Evolutionary conservation across 2,888 invertebrate species (phyloP).

Genomic region (Scaptomyza flava): DNA sequence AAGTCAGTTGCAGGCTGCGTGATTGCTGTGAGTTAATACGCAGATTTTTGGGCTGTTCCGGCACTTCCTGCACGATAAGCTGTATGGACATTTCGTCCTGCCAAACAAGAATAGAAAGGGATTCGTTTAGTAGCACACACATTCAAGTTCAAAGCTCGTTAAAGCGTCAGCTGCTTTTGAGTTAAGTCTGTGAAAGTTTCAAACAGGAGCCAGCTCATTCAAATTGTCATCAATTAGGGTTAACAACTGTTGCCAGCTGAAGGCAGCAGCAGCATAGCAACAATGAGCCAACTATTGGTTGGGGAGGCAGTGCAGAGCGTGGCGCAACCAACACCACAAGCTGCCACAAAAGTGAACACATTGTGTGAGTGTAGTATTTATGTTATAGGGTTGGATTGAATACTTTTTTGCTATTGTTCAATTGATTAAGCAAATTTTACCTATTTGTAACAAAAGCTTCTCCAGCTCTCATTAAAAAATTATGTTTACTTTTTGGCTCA

Average conservation of each 20-base stretch:
- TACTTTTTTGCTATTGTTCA: not conserved
- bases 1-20: conserved; percentile 92
- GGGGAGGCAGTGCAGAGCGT: not conserved
- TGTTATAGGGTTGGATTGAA: not conserved
- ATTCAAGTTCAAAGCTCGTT: conserved; percentile 11
- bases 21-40: conserved; percentile 94
- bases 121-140: conserved; percentile 20
- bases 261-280: conserved; percentile 4
- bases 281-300: conserved; percentile 14
- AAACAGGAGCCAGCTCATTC: conserved; percentile 50
- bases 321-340: conserved; percentile 15
- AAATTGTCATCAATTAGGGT: conserved; percentile 76
- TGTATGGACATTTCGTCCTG: conserved; percentile 94
- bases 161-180: conserved; percentile 14
- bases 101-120: not conserved
- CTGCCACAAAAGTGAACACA: conserved; percentile 1
- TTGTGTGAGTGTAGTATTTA: conserved; percentile 4
- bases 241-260: conserved; percentile 67
- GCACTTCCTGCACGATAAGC: conserved; percentile 95
- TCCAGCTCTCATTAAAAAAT: not conserved
- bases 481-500: not conserved
- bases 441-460: not conserved
- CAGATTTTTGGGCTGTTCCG: conserved; percentile 94
- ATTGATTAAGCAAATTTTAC: not conserved
- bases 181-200: conserved; percentile 23